Base-by-base conservation (phyloP, 1,140 invertebrate species). In the Eumaeus atala region DNA sequence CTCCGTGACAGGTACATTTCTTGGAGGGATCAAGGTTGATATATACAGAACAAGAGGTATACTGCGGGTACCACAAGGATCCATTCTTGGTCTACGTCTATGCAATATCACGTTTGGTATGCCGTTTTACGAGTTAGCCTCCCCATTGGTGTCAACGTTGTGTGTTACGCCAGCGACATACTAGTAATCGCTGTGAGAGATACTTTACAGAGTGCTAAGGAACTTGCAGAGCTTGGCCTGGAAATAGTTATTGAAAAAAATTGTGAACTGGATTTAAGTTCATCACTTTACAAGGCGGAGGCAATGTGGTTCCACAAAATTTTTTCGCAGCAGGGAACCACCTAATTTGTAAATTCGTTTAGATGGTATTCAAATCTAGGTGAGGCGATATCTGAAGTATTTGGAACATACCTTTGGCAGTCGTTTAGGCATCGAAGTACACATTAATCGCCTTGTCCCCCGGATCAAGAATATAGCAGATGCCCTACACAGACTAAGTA, bases 81-180 rank as follows among this genome's bases (percentile, higher is more conserved):
- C 42, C 8, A 38, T 34, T 10, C n/a, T 54, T 9, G 42, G 40
- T 1, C 28, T 28, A 16, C 18, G 38, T 21, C 10, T 48, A 5
- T 48, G 48, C 16, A 56, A 56, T 17, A 11, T 50, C 28, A 35
- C 33, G 17, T 50, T 50, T 10, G 36, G 50, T n/a, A n/a, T 9
- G 10, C 34, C 9, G 35, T 56, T 17, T n/a, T 56, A 17, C 35
- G 14, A 10, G 37, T 18, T 0, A 9, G 16, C 2, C 44, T 53
- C 1, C 51, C 51, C 9, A 10, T 0, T 1, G 51, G 51, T 3
- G 47, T 54, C 3, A 33, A n/a, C n/a, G 9, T 58, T 10, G 12
- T 54, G 9, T 58, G 51, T 16, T 58, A 33, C n/a, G 44, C 44
- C 6, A 47, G 49, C 36, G 36, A 56, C 14, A 56, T 36, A 18